phyloP scores from a whole-genome alignment of 2,797 vertebrate species.

The Brachymystax lenok region DNA sequence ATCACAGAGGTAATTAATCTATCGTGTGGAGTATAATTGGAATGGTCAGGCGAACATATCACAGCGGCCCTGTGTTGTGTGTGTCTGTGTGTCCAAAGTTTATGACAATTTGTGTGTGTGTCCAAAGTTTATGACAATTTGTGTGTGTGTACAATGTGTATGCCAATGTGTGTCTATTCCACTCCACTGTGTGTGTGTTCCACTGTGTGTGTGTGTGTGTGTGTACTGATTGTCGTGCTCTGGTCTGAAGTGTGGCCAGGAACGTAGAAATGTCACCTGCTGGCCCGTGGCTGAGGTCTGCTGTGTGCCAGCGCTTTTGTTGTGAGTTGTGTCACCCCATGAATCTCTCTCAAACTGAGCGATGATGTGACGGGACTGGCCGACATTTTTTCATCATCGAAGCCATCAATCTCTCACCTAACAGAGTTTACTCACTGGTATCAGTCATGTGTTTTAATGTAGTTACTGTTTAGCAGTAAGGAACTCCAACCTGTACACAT shows the following conservation, averaged over 20 bases:
- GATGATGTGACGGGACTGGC: slow-evolving; percentile 40
- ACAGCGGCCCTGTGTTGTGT: slow-evolving; percentile 10
- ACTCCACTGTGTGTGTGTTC: background rate
- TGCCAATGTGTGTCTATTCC: background rate
- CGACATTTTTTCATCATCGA: slow-evolving; percentile 29
- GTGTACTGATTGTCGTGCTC: slow-evolving; percentile 14
- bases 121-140: background rate
- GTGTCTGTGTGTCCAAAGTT: background rate
- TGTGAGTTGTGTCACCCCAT: slow-evolving; percentile 34
- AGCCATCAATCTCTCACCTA: slow-evolving; percentile 39
- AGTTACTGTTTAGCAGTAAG: background rate
- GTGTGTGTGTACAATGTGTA: background rate
- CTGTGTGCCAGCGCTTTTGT: slow-evolving; percentile 34
- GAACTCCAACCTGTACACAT: background rate
- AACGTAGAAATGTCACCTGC: slow-evolving; percentile 58
- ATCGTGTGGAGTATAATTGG: slow-evolving; percentile 19
- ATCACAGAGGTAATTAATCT: slow-evolving; percentile 28
- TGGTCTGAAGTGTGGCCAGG: slow-evolving; percentile 40
- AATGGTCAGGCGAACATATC: slow-evolving; percentile 20
- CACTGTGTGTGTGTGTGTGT: background rate
- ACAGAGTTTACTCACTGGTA: background rate
- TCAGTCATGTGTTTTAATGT: background rate
- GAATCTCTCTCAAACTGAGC: slow-evolving; percentile 48
- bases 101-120: background rate
- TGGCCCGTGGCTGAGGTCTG: slow-evolving; percentile 32